Base-by-base conservation (phyloP, 1,140 invertebrate species). In the Ericerus pela region DNA sequence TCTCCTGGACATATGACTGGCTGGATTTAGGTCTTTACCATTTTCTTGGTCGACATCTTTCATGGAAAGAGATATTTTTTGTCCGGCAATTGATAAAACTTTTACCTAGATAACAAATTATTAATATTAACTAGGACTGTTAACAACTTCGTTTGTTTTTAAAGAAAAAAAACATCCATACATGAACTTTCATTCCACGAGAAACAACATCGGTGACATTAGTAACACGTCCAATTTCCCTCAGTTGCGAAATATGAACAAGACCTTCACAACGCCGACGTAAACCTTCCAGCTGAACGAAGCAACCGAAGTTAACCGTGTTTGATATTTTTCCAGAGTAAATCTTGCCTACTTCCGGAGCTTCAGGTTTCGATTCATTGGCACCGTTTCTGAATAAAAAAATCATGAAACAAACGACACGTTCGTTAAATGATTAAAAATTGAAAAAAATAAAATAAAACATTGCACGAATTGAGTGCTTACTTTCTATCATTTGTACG, bases 1-100 rank as follows among this genome's bases (percentile, higher is more conserved):
- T 64, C 53, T 20, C 14, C 41, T n/a, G 38, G 57, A n/a, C n/a
- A n/a, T n/a, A 14, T 59, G 58, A 11, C 78, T 82, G 16, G 78
- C 67, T 54, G 93, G 93, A 73, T 98, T 97, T 2, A 99, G 72
- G 76, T 99, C 96, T 67, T 84, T 81, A 0, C 96, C 96, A 2
- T 83, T 87, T 26, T 85, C 80, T 72, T 99, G 96, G 68, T 96
- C 89, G 0, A 98, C 95, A 73, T 99, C 96, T 73, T 96, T 99
- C 84, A 99, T 96, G 18, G 91, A 95, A 5, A 99, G 73, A 36
- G 93, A 95, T 0, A 94, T 89, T 68, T 97, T 97, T 67, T 93
- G 86, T 2, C 91, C 91, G 53, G 84, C 85, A 12, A 94, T 77
- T 51, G 85, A 91, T 33, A 95, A 68, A 1, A 96, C 87, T 77